Percentiles rank a stretch among this genome's conserved stretches.
phyloP scores from a whole-genome alignment of 2,797 vertebrate genomes.

The Triplophysa bombifrons region DNA sequence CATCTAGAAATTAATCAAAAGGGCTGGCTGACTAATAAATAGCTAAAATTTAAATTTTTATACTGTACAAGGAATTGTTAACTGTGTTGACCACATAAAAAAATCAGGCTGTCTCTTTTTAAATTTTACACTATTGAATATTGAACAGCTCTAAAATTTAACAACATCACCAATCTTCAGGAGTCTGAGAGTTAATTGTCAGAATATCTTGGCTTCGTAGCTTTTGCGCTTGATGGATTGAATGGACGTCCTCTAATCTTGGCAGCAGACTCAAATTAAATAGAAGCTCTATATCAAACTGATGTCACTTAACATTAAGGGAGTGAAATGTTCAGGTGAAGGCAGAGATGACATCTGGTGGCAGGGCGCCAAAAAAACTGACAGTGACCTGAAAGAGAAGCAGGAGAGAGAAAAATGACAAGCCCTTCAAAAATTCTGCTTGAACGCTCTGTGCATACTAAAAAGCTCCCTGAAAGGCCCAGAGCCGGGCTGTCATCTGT shows the following conservation, averaged over 20 bases:
- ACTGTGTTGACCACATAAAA: background rate
- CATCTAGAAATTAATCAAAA: background rate
- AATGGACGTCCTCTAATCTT: constrained; percentile 45
- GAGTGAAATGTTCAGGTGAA: constrained; percentile 28
- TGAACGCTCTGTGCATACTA: constrained; percentile 35
- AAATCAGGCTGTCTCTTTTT: background rate
- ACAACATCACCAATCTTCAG: constrained; percentile 12
- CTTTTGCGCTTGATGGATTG: constrained; percentile 42
- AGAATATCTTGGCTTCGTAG: constrained; percentile 18
- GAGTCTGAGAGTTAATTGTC: constrained; percentile 29
- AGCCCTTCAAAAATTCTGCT: constrained; percentile 41
- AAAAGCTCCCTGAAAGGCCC: constrained; percentile 16
- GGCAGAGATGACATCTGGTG: constrained; percentile 24
- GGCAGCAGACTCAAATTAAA: constrained; percentile 46
- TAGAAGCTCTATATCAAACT: constrained; percentile 45
- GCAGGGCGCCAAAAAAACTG: constrained; percentile 35
- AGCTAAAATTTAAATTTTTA: background rate
- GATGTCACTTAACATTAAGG: constrained; percentile 39
- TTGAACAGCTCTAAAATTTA: constrained; percentile 3
- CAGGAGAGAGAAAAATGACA: constrained; percentile 28
- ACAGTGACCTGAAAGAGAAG: constrained; percentile 31
- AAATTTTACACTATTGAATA: background rate
- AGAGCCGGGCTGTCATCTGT: background rate
- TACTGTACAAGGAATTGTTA: background rate
- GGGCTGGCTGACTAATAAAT: background rate